Percentiles rank a stretch among this genome's conserved stretches.
phyloP scores from a whole-genome alignment of 2,797 vertebrate genomes.

The Sebastes miniatus region DNA sequence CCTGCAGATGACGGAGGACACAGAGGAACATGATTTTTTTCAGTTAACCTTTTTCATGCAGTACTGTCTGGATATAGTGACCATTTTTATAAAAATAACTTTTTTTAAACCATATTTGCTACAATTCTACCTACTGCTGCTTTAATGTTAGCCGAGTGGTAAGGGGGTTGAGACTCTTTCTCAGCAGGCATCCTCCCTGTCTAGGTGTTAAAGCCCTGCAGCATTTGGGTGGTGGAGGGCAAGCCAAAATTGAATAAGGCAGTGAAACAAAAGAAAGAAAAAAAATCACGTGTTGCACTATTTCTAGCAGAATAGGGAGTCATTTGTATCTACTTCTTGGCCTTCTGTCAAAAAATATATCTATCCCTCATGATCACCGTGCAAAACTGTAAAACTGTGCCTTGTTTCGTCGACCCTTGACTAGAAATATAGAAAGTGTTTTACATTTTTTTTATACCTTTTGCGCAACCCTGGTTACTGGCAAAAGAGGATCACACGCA shows the following conservation, averaged over 20 bases:
- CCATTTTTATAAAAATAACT: no score
- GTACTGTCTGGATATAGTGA: no score
- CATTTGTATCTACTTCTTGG: not conserved
- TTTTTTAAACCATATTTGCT: no score
- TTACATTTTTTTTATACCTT: not conserved
- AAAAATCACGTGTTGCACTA: not conserved
- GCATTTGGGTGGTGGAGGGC: not conserved
- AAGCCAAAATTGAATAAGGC: not conserved
- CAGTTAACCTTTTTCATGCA: no score
- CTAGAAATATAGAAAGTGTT: not conserved
- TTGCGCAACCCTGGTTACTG: constrained; percentile 5
- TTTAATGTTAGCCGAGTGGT: not conserved
- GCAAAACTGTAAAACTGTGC: not conserved
- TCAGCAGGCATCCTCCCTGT: not conserved
- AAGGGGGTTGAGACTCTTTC: not conserved
- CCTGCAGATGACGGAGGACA: no score
- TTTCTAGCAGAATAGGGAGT: not conserved
- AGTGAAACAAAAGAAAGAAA: not conserved
- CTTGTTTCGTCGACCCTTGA: not conserved
- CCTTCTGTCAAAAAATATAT: constrained; percentile 8
- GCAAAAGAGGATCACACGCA: constrained; percentile 33
- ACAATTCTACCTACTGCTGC: no score
- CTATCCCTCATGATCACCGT: not conserved
- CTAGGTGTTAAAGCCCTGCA: not conserved
- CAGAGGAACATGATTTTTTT: no score